These are phyloP conservation scores for Pseudopipra pipra DNA, from an alignment of 2,113 vertebrate genomes.

Conservation along the genomic window DNA sequence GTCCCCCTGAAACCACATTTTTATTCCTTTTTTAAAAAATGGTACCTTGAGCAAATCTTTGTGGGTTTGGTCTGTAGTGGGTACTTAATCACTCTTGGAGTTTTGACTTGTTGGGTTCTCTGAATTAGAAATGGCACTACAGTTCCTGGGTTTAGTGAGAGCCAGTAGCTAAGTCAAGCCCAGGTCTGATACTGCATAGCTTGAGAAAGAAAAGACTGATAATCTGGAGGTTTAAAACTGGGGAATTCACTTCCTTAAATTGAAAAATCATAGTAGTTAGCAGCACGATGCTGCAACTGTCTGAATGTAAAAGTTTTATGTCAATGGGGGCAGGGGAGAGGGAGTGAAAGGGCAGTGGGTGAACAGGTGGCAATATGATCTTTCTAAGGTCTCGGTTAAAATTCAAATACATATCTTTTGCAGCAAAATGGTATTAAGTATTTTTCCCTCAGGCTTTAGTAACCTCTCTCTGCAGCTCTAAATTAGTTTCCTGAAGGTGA, in stretches of 20 bases:
- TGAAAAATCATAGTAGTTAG: neutral
- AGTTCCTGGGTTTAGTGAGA: neutral
- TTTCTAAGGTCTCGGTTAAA: neutral
- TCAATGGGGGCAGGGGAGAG: accelerated
- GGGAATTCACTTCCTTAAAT: neutral
- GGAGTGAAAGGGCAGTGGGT: neutral
- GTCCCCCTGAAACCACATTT: neutral
- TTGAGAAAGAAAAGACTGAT: neutral
- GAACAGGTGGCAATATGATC: neutral
- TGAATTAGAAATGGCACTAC: neutral
- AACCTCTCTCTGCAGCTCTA: neutral
- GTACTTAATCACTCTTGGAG: neutral
- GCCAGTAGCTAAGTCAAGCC: neutral
- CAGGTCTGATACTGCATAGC: neutral
- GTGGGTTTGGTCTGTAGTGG: neutral
- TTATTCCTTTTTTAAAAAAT: neutral
- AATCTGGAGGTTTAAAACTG: neutral
- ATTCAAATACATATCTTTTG: neutral
- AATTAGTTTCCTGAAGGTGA: neutral
- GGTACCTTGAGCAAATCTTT: neutral
- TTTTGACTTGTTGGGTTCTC: neutral
- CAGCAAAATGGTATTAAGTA: neutral
- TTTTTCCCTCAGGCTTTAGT: neutral
- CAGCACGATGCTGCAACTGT: neutral
- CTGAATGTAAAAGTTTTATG: neutral